Evolutionary conservation across 2,797 vertebrate genomes (phyloP).

Genomic region (Oreonectes daqikongensis): DNA sequence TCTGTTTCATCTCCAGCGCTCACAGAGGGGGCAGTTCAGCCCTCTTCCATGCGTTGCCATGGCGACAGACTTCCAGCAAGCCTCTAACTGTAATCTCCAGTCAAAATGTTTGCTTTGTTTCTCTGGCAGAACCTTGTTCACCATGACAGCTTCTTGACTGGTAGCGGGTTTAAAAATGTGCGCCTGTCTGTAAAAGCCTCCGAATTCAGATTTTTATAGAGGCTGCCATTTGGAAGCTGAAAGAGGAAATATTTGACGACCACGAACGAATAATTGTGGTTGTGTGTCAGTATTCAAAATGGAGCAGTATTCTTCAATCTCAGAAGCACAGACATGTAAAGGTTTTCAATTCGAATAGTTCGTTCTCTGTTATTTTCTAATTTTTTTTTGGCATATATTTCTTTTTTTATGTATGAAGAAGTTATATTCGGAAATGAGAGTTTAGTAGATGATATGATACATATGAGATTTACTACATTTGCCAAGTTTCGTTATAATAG

Average conservation of each 20-base stretch:
- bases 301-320: not conserved
- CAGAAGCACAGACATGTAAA: not conserved
- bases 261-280: slow-evolving; percentile 52
- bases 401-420: not conserved
- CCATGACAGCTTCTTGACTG: slow-evolving; percentile 56
- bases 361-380: not conserved
- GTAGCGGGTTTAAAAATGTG: slow-evolving; percentile 46
- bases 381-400: not conserved
- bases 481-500: not conserved
- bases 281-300: slow-evolving; percentile 48
- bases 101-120: slow-evolving; percentile 62
- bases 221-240: slow-evolving; percentile 45
- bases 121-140: slow-evolving; percentile 55
- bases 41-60: slow-evolving; percentile 56
- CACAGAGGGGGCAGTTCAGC: slow-evolving; percentile 45
- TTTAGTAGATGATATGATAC: not conserved
- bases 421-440: not conserved
- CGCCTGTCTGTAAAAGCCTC: slow-evolving; percentile 55
- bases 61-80: slow-evolving; percentile 61
- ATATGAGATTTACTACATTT: slow-evolving; percentile 2
- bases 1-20: slow-evolving; percentile 59
- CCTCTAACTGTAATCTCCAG: slow-evolving; percentile 59
- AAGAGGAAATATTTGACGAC: slow-evolving; percentile 50
- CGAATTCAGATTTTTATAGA: slow-evolving; percentile 35
- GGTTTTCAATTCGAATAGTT: not conserved